These are phyloP conservation scores for Dasypolia templi DNA, from an alignment of 2,888 invertebrate species.

Conservation along the genomic window DNA sequence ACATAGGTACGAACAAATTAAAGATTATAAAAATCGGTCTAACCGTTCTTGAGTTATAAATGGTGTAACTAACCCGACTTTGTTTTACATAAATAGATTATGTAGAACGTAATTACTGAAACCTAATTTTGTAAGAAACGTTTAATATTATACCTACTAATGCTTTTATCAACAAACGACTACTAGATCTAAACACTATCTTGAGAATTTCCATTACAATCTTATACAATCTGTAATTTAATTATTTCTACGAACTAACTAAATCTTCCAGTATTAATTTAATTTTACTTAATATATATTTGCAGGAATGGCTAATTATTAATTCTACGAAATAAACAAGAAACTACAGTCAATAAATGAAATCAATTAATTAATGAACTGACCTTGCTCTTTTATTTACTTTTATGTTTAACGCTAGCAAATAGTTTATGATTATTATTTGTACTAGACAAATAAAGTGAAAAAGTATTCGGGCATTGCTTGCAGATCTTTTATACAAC, in stretches of 20 bases:
- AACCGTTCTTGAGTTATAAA: too few relatives aligned
- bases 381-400: neutral
- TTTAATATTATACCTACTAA: too few relatives aligned
- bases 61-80: too few relatives aligned
- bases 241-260: neutral
- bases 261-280: neutral
- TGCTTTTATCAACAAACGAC: neutral
- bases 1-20: too few relatives aligned
- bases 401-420: neutral
- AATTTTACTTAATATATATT: conserved; percentile 21
- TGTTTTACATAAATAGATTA: too few relatives aligned
- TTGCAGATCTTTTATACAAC: conserved; percentile 9
- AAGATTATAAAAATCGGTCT: too few relatives aligned
- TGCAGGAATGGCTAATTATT: neutral
- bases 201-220: neutral
- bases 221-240: neutral
- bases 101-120: too few relatives aligned
- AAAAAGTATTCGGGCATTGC: neutral
- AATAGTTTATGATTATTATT: conserved; percentile 1
- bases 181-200: neutral
- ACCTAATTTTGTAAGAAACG: neutral
- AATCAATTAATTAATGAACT: neutral
- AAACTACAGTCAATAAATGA: neutral
- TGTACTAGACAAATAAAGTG: neutral
- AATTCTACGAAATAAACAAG: conserved; percentile 11